A percentile compares a stretch with the other conserved stretches of the same genome.
Conservation (phyloP, 1,140 invertebrate species). For the Spodoptera litura region DNA sequence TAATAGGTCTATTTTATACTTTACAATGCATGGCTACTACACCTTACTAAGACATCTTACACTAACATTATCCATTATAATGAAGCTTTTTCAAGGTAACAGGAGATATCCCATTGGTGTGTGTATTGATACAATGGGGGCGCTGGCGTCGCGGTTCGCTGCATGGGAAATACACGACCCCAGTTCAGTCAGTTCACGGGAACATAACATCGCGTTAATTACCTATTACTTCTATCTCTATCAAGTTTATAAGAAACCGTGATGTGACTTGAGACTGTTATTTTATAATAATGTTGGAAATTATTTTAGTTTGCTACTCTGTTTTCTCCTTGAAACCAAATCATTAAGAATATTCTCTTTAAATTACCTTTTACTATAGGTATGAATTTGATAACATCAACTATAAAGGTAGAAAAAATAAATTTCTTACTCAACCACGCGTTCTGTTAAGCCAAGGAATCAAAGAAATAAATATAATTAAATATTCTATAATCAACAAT, state of each 20-base stretch:
- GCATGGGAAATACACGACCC: conserved; percentile 53
- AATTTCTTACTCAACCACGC: no score
- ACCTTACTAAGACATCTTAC: not conserved
- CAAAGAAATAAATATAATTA: no score
- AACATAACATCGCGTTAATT: conserved; percentile 50
- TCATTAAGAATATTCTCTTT: no score
- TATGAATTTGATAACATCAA: no score
- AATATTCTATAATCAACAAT: no score
- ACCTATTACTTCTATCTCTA: conserved; percentile 27
- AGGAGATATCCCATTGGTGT: conserved; percentile 43
- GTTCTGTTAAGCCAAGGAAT: no score
- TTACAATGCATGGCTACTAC: no score
- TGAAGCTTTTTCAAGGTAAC: not conserved
- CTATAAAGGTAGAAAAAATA: no score
- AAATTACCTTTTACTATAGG: no score
- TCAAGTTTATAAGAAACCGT: conserved; percentile 8
- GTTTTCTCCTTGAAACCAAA: no score
- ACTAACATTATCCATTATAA: not conserved
- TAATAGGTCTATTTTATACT: no score
- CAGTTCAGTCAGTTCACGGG: conserved; percentile 45
- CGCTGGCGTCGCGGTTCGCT: conserved; percentile 49
- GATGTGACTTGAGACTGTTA: conserved; percentile 12
- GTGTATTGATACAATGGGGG: conserved; percentile 34
- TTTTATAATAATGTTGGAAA: conserved; percentile 8
- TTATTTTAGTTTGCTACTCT: no score